Evolutionary conservation across 2,797 vertebrate species (phyloP).

Genomic region (Liasis olivaceus): DNA sequence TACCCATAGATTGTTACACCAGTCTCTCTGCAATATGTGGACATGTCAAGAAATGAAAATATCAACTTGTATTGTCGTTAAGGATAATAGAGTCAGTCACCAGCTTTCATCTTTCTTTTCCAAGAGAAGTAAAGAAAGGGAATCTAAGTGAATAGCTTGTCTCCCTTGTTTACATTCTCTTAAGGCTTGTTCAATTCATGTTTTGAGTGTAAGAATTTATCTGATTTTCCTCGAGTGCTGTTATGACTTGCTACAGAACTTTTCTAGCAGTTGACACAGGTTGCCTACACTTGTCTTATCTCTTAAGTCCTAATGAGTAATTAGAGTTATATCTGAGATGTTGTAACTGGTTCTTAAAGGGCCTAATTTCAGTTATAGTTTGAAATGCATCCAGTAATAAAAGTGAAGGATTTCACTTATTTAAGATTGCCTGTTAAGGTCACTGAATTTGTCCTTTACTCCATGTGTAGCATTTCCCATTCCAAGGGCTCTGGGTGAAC

Average conservation of each 20-base stretch:
- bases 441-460: neutral
- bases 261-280: conserved; percentile 22
- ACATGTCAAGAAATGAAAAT: too few relatives aligned
- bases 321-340: conserved; percentile 50
- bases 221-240: conserved; percentile 23
- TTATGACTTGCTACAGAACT: conserved; percentile 40
- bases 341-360: conserved; percentile 49
- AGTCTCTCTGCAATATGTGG: neutral
- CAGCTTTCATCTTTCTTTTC: neutral
- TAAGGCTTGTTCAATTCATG: conserved; percentile 3
- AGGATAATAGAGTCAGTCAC: too few relatives aligned
- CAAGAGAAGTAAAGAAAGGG: too few relatives aligned
- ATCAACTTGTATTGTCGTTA: neutral
- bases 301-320: conserved; percentile 42
- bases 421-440: neutral
- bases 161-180: neutral
- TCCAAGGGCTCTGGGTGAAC: neutral
- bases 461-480: neutral
- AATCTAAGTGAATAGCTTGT: neutral
- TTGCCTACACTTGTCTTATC: conserved; percentile 39
- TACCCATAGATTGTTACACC: neutral
- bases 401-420: neutral
- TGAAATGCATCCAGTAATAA: too few relatives aligned
- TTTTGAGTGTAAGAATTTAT: conserved; percentile 51
- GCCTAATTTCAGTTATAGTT: neutral